Percentiles rank a stretch among this genome's conserved stretches.
phyloP scores from a whole-genome alignment of 2,113 vertebrate species.

The Dascyllus trimaculatus region DNA sequence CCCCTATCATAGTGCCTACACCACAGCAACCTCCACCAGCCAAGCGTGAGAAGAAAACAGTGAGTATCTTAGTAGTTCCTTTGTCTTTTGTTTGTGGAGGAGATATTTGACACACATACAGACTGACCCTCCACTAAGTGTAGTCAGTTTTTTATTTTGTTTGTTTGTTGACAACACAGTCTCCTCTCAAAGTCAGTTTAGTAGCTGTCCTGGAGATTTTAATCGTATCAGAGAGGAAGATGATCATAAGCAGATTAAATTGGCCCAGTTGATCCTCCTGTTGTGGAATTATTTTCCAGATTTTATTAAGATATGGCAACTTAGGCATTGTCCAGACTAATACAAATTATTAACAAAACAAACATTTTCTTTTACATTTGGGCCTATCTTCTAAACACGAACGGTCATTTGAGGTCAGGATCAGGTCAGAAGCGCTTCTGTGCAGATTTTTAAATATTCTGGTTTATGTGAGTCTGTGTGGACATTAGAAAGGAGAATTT shows the following conservation, averaged over 20 bases:
- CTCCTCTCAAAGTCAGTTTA: not conserved
- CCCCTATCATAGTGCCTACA: slow-evolving; percentile 98
- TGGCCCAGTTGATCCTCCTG: too few species aligned
- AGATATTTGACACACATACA: not conserved
- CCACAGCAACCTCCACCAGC: slow-evolving; percentile 92
- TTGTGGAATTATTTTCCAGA: not conserved
- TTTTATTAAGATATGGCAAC: not conserved
- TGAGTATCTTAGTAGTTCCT: slow-evolving; percentile 81
- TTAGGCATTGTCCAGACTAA: too few species aligned
- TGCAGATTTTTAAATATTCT: too few species aligned
- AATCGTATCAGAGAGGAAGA: not conserved
- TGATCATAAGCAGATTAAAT: not conserved
- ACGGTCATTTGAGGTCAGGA: too few species aligned
- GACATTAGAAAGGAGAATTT: too few species aligned
- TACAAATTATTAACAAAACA: too few species aligned
- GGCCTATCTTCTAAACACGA: too few species aligned
- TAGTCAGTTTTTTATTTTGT: not conserved
- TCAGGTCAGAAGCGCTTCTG: too few species aligned
- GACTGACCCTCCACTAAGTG: not conserved
- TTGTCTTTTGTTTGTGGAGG: not conserved
- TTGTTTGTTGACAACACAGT: not conserved
- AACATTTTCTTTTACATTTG: too few species aligned
- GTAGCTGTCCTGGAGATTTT: not conserved
- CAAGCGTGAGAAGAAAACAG: slow-evolving; percentile 98
- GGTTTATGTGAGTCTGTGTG: too few species aligned